Base-by-base conservation (phyloP, 1,140 invertebrate genomes). In the Hycleus cichorii region DNA sequence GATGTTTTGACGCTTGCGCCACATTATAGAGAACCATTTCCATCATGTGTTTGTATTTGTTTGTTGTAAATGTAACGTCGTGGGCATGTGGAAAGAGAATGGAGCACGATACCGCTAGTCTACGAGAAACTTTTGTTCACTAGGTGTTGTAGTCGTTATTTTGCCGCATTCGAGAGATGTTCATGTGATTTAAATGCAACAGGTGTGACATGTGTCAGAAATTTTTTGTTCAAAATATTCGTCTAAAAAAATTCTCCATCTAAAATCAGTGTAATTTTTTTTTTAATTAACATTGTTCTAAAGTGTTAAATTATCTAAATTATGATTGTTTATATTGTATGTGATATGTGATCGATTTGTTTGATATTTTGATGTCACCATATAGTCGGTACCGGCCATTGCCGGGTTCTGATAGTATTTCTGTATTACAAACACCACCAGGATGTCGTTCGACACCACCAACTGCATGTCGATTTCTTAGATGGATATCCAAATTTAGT, bases 301-400 rank as follows among this genome's bases (percentile, higher is more conserved):
- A 18, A 7, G 9, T 42, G 8, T n/a, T n/a, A 5, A 12, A 12
- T 12, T 42, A 7, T 5, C 4, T 42, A 42, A 42, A 42, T 42
- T 42, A 9, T 42, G 40, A n/a, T 42, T 42, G 10, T 40, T 51
- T 10, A 40, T 51, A 38, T 11, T 40, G 11, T 40, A 27, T 48
- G 47, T 59, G 60, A 58, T 55, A 51, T 56, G 58, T 56, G 32
- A 32, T 32, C 7, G 32, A 32, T 18, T 18, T 18, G 18, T 1
- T 18, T 18, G 18, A 25, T 40, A 5, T 26, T 64, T 64, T 59
- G 45, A 74, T 74, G 72, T 74, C 72, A 49, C 72, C 72, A 39
- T 74, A 74, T 55, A 73, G 71, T 63, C 69, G 70, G 18, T 74
- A 74, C 64, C 69, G 71, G 64, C 69, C 70, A 1, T 64, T 74